Evolutionary conservation across 1,140 invertebrate genomes (phyloP).

Genomic region (Scaptodrosophila lebanonensis): DNA sequence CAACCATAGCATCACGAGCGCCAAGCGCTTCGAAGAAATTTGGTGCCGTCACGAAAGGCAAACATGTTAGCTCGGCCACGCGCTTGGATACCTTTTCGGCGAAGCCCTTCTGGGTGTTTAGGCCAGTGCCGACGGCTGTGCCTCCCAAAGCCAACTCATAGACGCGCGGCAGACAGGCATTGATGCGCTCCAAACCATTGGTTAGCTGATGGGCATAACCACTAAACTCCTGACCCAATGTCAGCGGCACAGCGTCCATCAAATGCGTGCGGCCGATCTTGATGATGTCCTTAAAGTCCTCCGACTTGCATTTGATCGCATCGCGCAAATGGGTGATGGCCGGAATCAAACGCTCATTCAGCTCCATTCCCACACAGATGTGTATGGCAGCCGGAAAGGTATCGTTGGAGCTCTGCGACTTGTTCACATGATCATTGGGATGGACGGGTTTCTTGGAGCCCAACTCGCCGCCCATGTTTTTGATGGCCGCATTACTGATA

Average conservation of each 20-base stretch:
- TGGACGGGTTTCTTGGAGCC: slow-evolving; percentile 97
- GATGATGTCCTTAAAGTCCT: slow-evolving; percentile 93
- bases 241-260: slow-evolving; percentile 97
- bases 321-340: slow-evolving; percentile 85
- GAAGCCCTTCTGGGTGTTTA: slow-evolving; percentile 90
- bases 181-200: slow-evolving; percentile 91
- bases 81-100: slow-evolving; percentile 93
- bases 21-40: slow-evolving; percentile 99
- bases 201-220: slow-evolving; percentile 92
- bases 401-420: slow-evolving; percentile 99
- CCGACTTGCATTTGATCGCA: slow-evolving; percentile 86
- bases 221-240: slow-evolving; percentile 98
- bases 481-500: slow-evolving; percentile 95
- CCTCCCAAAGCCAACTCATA: slow-evolving; percentile 96
- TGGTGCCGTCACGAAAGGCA: slow-evolving; percentile 94
- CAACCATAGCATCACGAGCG: slow-evolving; percentile 95
- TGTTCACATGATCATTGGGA: slow-evolving; percentile 99
- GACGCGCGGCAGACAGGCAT: slow-evolving; percentile 88
- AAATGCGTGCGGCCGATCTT: slow-evolving; percentile 94
- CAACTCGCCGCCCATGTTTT: slow-evolving; percentile 93
- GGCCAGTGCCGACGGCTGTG: slow-evolving; percentile 98
- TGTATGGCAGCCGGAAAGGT: slow-evolving; percentile 99
- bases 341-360: slow-evolving; percentile 90
- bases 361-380: slow-evolving; percentile 94
- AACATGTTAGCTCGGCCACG: slow-evolving; percentile 86